Evolutionary conservation across 1,140 invertebrate species (phyloP).

Genomic region (Trichonephila clavipes): DNA sequence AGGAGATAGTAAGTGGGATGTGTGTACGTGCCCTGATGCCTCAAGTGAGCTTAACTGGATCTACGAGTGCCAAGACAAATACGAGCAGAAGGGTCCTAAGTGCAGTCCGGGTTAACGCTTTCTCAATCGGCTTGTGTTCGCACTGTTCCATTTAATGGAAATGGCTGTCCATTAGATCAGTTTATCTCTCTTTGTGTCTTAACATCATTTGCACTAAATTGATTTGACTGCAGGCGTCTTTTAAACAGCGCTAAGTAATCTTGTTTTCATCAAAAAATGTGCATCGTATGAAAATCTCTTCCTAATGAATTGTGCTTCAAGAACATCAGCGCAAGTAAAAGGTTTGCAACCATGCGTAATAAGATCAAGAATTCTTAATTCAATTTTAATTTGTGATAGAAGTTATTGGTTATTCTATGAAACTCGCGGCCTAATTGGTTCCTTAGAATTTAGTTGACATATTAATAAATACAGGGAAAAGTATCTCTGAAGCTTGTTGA

Average conservation of each 20-base stretch:
- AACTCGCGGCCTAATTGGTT: too few species aligned
- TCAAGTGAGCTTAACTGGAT: constrained; percentile 44
- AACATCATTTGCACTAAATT: constrained; percentile 1
- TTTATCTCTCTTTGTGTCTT: background rate
- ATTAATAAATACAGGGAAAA: too few species aligned
- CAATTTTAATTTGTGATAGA: too few species aligned
- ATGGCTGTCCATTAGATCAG: constrained; percentile 16
- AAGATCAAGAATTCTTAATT: too few species aligned
- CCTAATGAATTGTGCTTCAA: too few species aligned
- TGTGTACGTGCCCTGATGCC: constrained; percentile 38
- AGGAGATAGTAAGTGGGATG: constrained; percentile 16
- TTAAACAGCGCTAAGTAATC: background rate
- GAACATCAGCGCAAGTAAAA: too few species aligned
- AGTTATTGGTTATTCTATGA: too few species aligned
- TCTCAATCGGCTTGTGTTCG: constrained; percentile 33
- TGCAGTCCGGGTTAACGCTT: constrained; percentile 30
- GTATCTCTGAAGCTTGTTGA: too few species aligned
- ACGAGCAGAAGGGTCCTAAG: constrained; percentile 41
- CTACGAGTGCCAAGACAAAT: constrained; percentile 51
- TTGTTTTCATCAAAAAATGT: background rate
- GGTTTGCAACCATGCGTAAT: too few species aligned
- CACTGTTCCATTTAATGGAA: constrained; percentile 30
- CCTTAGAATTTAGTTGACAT: too few species aligned
- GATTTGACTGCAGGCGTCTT: background rate
- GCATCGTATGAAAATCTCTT: background rate